Evolutionary conservation across 2,113 vertebrate genomes (phyloP).

Genomic region (Dicaeum eximium): DNA sequence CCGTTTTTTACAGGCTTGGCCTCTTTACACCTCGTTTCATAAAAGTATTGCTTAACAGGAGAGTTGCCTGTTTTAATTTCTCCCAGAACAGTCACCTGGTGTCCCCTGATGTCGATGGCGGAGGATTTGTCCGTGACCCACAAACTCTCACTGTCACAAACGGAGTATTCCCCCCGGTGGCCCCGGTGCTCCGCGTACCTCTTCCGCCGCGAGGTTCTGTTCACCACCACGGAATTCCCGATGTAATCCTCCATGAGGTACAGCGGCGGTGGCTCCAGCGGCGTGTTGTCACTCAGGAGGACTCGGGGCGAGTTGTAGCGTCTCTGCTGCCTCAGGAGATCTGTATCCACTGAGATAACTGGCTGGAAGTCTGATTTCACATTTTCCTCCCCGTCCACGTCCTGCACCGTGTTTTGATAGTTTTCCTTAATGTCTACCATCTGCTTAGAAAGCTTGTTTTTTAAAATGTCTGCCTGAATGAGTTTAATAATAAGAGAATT

Average conservation of each 20-base stretch:
- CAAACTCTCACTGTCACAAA: constrained; percentile 92
- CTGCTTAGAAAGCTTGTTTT: constrained; percentile 79
- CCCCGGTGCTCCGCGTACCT: constrained; percentile 86
- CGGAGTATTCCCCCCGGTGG: constrained; percentile 92
- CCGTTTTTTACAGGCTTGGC: constrained; percentile 82
- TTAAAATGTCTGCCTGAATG: constrained; percentile 91
- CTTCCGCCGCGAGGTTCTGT: constrained; percentile 86
- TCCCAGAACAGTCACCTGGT: constrained; percentile 86
- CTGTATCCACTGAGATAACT: constrained; percentile 75
- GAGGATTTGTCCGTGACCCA: constrained; percentile 94
- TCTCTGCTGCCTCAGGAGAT: constrained; percentile 87
- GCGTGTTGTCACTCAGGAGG: constrained; percentile 86
- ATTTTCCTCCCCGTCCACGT: constrained; percentile 50
- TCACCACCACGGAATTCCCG: constrained; percentile 65
- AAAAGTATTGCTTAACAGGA: constrained; percentile 94
- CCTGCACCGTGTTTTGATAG: constrained; percentile 58
- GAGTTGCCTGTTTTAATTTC: constrained; percentile 84
- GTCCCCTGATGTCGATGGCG: constrained; percentile 85
- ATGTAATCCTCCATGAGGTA: constrained; percentile 89
- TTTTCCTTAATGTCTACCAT: constrained; percentile 69
- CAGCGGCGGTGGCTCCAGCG: constrained; percentile 86
- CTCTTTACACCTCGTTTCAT: constrained; percentile 89
- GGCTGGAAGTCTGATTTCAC: constrained; percentile 74
- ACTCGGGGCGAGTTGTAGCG: constrained; percentile 91
- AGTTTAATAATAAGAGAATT: constrained; percentile 95